A percentile compares a stretch with the other conserved stretches of the same genome.
These are phyloP conservation scores for Oxyteleia sp. DNA, from an alignment of 2,888 invertebrate species.

Conservation along the genomic window DNA sequence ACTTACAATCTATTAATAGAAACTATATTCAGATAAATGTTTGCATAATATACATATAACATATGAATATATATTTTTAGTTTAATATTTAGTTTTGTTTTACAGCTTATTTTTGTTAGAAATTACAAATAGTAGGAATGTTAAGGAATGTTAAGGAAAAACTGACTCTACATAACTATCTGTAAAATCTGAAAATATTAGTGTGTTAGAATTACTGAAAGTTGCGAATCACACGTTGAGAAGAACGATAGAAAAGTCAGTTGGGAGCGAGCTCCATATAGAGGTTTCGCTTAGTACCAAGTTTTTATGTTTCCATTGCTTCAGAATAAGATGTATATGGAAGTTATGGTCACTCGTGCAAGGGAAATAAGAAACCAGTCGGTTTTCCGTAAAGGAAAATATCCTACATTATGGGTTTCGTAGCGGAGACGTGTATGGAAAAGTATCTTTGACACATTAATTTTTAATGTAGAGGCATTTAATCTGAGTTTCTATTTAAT, in stretches of 20 bases:
- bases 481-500: constrained; percentile 10
- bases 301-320: constrained; percentile 42
- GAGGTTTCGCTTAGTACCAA: constrained; percentile 22
- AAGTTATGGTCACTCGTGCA: constrained; percentile 6
- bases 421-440: constrained; percentile 14
- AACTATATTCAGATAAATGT: too few species aligned
- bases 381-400: constrained; percentile 38
- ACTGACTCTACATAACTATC: not conserved
- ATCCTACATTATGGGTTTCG: not conserved
- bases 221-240: constrained; percentile 11
- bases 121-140: too few species aligned
- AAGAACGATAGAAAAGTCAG: constrained; percentile 35
- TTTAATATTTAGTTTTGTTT: too few species aligned
- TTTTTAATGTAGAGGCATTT: constrained; percentile 19
- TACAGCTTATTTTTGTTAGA: too few species aligned
- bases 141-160: too few species aligned
- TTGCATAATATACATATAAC: too few species aligned
- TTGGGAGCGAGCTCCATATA: constrained; percentile 24
- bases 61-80: too few species aligned
- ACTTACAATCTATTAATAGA: too few species aligned
- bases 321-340: constrained; percentile 53
- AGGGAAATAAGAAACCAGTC: constrained; percentile 26
- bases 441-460: constrained; percentile 49
- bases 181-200: constrained; percentile 20
- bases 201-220: constrained; percentile 21